These are phyloP conservation scores for Artemia sinica DNA, from an alignment of 2,888 invertebrate genomes.

Conservation along the genomic window DNA sequence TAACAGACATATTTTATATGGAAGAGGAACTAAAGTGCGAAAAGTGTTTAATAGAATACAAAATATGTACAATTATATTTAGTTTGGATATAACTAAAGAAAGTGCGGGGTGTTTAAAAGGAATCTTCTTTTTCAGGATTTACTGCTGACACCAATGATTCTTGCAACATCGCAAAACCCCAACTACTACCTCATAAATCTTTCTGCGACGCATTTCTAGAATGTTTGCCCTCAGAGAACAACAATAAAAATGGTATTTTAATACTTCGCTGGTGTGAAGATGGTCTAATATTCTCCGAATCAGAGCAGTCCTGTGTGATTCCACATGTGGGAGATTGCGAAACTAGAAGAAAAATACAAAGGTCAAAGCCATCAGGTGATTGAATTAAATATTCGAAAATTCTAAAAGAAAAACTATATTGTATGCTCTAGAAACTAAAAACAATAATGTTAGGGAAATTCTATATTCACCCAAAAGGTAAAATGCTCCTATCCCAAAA, in stretches of 20 bases:
- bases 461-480: no score
- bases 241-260: not conserved
- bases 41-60: no score
- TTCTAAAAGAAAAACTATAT: no score
- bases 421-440: no score
- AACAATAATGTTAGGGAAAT: no score
- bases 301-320: not conserved
- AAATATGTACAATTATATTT: no score
- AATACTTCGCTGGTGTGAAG: not conserved
- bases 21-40: no score
- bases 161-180: not conserved
- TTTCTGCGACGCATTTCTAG: not conserved
- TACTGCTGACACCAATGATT: not conserved
- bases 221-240: not conserved
- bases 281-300: not conserved
- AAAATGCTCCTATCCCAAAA: no score
- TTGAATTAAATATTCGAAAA: not conserved
- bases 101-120: no score
- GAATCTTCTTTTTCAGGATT: no score
- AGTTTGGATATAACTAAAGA: no score
- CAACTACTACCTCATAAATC: not conserved
- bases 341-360: not conserved
- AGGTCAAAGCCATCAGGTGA: conserved; percentile 5
- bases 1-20: no score
- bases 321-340: conserved; percentile 1